Conservation (phyloP, 2,113 vertebrate genomes). For the Mesitornis unicolor region DNA sequence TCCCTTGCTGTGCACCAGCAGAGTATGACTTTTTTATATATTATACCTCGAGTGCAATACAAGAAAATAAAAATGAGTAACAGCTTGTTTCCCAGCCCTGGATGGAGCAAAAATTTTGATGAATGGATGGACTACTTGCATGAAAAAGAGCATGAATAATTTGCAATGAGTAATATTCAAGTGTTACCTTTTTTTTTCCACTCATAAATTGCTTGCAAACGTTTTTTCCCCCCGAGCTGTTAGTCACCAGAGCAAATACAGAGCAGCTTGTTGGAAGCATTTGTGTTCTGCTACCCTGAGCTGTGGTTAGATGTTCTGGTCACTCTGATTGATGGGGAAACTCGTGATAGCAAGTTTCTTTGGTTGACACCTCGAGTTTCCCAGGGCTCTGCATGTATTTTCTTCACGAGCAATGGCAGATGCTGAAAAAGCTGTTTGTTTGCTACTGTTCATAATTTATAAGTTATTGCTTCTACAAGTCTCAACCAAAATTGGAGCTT, state of each 20-base stretch:
- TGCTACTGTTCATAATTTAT: background rate
- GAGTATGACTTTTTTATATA: constrained; percentile 14
- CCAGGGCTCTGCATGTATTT: background rate
- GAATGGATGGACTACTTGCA: constrained; percentile 47
- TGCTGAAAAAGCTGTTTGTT: constrained; percentile 2
- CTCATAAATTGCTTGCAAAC: constrained; percentile 52
- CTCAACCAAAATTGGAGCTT: background rate
- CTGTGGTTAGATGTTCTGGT: background rate
- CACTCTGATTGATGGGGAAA: constrained; percentile 33
- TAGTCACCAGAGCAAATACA: constrained; percentile 34
- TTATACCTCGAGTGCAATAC: constrained; percentile 19
- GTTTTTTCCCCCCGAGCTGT: background rate
- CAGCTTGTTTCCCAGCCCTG: constrained; percentile 41
- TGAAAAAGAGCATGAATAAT: constrained; percentile 59
- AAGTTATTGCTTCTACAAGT: background rate
- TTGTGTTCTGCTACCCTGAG: constrained; percentile 22
- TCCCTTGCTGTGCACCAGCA: background rate
- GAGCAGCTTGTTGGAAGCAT: constrained; percentile 9
- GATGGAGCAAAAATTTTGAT: constrained; percentile 62
- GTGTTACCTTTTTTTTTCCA: constrained; percentile 41
- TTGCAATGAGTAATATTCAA: constrained; percentile 57
- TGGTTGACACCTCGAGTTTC: background rate
- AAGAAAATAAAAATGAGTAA: constrained; percentile 67
- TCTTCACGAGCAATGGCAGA: background rate
- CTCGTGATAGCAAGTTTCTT: background rate